Evolutionary conservation across 2,797 vertebrate species (phyloP).

Genomic region (Falco columbarius): DNA sequence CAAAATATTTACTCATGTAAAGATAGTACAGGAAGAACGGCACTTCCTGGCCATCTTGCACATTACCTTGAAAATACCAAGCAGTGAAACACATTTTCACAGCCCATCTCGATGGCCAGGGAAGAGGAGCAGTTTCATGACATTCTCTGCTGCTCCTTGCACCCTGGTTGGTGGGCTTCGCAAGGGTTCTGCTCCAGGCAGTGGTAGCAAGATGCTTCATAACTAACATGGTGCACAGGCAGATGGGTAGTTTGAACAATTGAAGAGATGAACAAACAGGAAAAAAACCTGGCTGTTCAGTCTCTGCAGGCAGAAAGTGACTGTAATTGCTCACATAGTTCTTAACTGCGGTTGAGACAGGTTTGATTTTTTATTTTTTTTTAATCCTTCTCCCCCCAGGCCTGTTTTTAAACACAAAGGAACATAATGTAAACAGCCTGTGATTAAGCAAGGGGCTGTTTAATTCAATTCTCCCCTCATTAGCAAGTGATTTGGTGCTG

Average conservation of each 20-base stretch:
- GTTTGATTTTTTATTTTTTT: neutral
- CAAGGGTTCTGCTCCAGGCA: fast-evolving
- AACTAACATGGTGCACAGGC: fast-evolving
- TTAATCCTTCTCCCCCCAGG: too few relatives aligned
- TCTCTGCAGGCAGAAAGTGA: neutral
- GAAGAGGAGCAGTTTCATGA: neutral
- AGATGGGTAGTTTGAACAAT: too few relatives aligned
- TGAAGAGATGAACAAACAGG: neutral
- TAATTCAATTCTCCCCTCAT: neutral
- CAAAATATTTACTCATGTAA: neutral
- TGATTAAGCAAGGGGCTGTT: neutral
- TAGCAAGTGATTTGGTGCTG: neutral
- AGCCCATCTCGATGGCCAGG: fast-evolving
- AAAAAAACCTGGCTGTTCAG: neutral
- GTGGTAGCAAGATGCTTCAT: too few relatives aligned
- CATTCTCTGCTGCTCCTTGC: neutral
- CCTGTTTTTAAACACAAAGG: neutral
- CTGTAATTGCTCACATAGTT: neutral
- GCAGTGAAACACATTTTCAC: neutral
- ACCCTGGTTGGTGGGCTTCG: neutral
- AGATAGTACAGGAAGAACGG: neutral
- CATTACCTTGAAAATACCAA: neutral
- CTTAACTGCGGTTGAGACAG: too few relatives aligned
- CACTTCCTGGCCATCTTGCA: fast-evolving
- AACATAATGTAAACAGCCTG: too few relatives aligned